Evolutionary conservation across 2,888 invertebrate species (phyloP).

Genomic region (Lasioglossum morio): DNA sequence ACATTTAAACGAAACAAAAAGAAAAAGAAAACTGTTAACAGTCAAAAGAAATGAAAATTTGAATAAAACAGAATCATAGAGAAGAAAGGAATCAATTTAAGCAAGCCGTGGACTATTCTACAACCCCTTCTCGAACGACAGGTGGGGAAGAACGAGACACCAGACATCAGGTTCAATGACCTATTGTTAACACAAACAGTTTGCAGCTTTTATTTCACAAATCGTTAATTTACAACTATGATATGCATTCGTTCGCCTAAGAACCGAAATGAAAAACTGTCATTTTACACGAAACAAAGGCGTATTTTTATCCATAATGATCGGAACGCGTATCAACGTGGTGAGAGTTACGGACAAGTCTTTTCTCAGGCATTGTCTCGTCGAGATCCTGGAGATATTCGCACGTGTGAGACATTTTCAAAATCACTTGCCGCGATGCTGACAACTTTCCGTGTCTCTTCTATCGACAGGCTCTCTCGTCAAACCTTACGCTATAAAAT

Average conservation of each 20-base stretch:
- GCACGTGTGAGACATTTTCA: constrained; percentile 23
- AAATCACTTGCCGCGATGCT: constrained; percentile 35
- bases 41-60: neutral
- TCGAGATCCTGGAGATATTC: constrained; percentile 20
- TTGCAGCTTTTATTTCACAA: constrained; percentile 93
- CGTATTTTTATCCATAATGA: constrained; percentile 68
- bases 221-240: constrained; percentile 95
- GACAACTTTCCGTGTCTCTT: neutral
- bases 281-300: constrained; percentile 69
- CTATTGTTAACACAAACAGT: constrained; percentile 84
- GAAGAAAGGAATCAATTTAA: neutral
- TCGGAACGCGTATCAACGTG: constrained; percentile 67
- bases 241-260: constrained; percentile 94
- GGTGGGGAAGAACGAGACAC: constrained; percentile 24
- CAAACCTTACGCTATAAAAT: constrained; percentile 8
- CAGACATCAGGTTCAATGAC: constrained; percentile 60
- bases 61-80: neutral
- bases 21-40: too few species aligned
- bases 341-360: constrained; percentile 58
- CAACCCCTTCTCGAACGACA: constrained; percentile 5
- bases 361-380: constrained; percentile 39
- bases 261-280: constrained; percentile 84
- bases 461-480: constrained; percentile 18
- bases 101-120: constrained; percentile 12
- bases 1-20: constrained; percentile 3